A percentile compares a stretch with the other conserved stretches of the same genome.
Evolutionary conservation across 2,797 vertebrate species (phyloP).

Genomic region (Gymnopithys bicolor): DNA sequence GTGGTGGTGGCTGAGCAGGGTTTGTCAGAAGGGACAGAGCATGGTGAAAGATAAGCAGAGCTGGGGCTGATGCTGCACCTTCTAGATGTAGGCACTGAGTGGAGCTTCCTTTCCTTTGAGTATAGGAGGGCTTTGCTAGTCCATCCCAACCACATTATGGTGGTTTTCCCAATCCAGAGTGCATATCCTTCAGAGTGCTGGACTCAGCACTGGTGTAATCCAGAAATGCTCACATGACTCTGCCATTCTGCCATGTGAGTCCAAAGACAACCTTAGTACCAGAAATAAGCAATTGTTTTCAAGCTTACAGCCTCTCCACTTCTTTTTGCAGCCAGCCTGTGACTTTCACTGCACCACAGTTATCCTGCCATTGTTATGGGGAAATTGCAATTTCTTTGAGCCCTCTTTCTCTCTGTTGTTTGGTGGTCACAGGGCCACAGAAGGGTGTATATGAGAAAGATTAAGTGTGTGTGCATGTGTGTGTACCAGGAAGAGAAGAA

Average conservation of each 20-base stretch:
- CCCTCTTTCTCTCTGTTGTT: not conserved
- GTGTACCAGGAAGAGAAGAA: not conserved
- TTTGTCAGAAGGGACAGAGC: not conserved
- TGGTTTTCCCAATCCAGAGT: not conserved
- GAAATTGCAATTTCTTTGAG: not conserved
- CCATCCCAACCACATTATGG: not conserved
- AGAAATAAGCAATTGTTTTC: not conserved
- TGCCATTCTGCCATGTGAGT: not conserved
- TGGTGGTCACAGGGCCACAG: not conserved
- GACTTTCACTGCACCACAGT: not conserved
- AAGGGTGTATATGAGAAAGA: not conserved
- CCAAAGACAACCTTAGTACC: not conserved
- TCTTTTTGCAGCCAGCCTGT: not conserved
- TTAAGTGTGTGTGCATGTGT: not conserved
- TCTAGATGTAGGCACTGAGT: not conserved
- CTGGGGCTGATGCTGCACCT: not conserved
- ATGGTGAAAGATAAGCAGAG: not conserved
- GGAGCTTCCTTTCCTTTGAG: not conserved
- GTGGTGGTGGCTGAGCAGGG: not conserved
- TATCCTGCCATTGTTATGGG: not conserved
- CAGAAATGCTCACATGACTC: not conserved
- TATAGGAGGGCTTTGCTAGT: not conserved
- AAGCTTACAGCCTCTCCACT: not conserved
- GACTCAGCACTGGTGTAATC: not conserved
- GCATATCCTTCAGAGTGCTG: not conserved